Base-by-base conservation (phyloP, 2,888 invertebrate genomes). In the Liodrosophila aerea region DNA sequence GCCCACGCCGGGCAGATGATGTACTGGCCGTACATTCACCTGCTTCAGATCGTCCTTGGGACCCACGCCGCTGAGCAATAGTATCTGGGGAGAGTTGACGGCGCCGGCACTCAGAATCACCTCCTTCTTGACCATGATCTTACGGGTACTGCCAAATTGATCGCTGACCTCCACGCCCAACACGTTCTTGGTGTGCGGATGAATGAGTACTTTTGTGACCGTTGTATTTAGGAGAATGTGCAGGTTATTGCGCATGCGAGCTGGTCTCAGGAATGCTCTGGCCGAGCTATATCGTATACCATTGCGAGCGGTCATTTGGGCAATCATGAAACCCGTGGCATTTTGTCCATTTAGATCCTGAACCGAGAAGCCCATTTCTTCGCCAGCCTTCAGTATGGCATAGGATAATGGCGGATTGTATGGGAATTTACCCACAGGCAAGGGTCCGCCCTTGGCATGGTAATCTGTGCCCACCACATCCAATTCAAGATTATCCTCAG, bases 41-140 rank as follows among this genome's bases (percentile, higher is more conserved):
- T 91, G 90, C 8, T 92, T 77, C 12, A 97, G 91, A 11, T 96
- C 95, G 0, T 93, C 93, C 1, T 92, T 92, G 27, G 95, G 95
- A 0, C 97, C 97, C 8, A 98, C 92, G 7, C 98, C 98, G 71
- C 97, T 97, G 36, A 97, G 92, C 84, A 98, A 92, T 9, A 99
- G 92, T 41, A 99, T 91, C 88, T 99, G 98, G 0, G 98, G 98
- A 0, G 98, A 96, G 73, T 97, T 98, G 1, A 99, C 95, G 8
- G 98, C 95, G 0, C 98, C 97, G 7, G 92, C 94, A 65, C 92
- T 92, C 73, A 74, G 73, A 29, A 98, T 95, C 0, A 98, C 93
- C 89, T 97, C 97, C 86, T 95, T 96, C 73, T 93, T 93, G 0
- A 95, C 96, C 68, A 93, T 91, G 0, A 95, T 94, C 1, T 93